Base-by-base conservation (phyloP, 2,113 vertebrate genomes). In the Albula glossodonta region DNA sequence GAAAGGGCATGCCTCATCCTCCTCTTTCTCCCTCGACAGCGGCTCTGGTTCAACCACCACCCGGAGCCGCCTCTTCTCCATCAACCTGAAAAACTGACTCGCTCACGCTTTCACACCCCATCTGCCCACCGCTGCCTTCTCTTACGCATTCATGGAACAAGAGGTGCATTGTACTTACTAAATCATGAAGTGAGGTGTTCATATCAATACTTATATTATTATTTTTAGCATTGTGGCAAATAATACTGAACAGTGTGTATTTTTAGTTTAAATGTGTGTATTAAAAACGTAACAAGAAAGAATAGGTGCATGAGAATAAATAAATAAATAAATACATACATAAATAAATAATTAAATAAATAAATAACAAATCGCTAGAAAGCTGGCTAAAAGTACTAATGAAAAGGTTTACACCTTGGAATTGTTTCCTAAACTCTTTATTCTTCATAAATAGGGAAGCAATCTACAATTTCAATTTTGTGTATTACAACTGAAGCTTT, bases 1-100 rank as follows among this genome's bases (percentile, higher is more conserved):
- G 2, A 85, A 25, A 60, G 88, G 78, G 0, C 41, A 7, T 48
- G 53, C 82, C 56, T 91, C 91, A 0, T 93, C 94, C 2, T 89
- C 88, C 10, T 93, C 93, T 0, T 86, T 89, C 85, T 92, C 92
- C 60, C 91, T 85, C 4, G 95, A 95, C 12, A 95, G 87, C 51
- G 6, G 8, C 19, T 86, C 51, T 12, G 92, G 86, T 19, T 89
- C 90, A 83, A 81, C 52, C 19, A 48, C 86, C 57, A 86, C 88
- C 83, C 92, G 91, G 84, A 86, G 84, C 4, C 92, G 90, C 19
- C 48, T 88, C 19, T 88, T 93, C 83, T 86, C 86, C 7, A 41
- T 78, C 15, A 80, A 84, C 78, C 87, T 86, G 41, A 88, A 88
- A 66, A 83, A 22, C 77, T 87, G 57, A 89, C 41, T 11, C 57